Conservation (phyloP, 1,140 invertebrate species). For the Drosophila insularis region DNA sequence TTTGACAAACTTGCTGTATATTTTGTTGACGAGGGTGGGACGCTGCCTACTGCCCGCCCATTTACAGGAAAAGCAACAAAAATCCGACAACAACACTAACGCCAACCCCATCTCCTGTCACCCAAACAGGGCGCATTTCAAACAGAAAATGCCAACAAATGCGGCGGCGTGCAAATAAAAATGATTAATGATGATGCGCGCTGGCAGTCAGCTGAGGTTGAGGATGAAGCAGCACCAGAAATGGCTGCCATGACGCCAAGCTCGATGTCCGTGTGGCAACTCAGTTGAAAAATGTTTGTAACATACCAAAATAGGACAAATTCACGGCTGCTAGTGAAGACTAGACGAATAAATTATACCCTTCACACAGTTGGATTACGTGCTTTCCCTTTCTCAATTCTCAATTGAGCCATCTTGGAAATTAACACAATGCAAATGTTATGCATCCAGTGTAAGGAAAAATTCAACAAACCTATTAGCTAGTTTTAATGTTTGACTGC, state of each 20-base stretch:
- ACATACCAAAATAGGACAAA: slow-evolving; percentile 6
- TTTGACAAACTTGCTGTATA: slow-evolving; percentile 75
- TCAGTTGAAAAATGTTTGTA: slow-evolving; percentile 30
- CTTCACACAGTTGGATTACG: background rate
- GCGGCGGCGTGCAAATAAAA: slow-evolving; percentile 81
- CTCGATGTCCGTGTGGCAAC: slow-evolving; percentile 40
- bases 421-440: too few relatives aligned
- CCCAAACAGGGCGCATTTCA: slow-evolving; percentile 54
- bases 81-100: background rate
- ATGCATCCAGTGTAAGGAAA: too few relatives aligned
- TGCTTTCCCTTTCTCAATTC: too few relatives aligned
- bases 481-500: too few relatives aligned
- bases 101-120: slow-evolving; percentile 4
- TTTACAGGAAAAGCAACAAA: slow-evolving; percentile 2
- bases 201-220: slow-evolving; percentile 53
- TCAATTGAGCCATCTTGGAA: too few relatives aligned
- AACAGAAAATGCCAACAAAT: slow-evolving; percentile 73
- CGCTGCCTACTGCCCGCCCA: slow-evolving; percentile 26
- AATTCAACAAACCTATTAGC: too few relatives aligned
- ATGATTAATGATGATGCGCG: slow-evolving; percentile 82
- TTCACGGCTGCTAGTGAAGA: background rate
- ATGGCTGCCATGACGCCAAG: slow-evolving; percentile 70
- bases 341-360: background rate
- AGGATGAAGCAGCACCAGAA: slow-evolving; percentile 38
- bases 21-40: slow-evolving; percentile 71